A percentile compares a stretch with the other conserved stretches of the same genome.
These are phyloP conservation scores for Prorops nasuta DNA, from an alignment of 1,140 invertebrate species.

Conservation along the genomic window DNA sequence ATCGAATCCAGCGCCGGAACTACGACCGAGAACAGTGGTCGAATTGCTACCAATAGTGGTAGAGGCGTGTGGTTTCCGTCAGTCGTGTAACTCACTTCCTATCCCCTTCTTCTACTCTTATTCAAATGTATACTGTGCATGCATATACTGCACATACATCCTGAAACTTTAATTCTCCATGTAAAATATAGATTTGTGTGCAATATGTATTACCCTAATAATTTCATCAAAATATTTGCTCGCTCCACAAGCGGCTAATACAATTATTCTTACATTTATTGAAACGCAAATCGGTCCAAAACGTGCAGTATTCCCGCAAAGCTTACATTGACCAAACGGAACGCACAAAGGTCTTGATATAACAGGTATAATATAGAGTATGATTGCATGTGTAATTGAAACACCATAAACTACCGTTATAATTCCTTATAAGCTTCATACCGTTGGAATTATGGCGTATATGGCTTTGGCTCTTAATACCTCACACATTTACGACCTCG, in stretches of 20 bases:
- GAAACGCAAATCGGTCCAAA: too few species aligned
- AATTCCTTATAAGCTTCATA: constrained; percentile 30
- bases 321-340: too few species aligned
- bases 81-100: constrained; percentile 15
- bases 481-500: constrained; percentile 16
- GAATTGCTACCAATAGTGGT: constrained; percentile 29
- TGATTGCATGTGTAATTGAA: constrained; percentile 39
- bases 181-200: constrained; percentile 26
- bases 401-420: constrained; percentile 28
- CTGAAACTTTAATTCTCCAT: constrained; percentile 10
- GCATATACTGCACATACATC: neutral
- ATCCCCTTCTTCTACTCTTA: neutral
- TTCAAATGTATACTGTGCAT: neutral
- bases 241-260: too few species aligned
- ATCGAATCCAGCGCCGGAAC: constrained; percentile 31
- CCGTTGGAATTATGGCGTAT: constrained; percentile 27
- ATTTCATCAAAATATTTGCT: too few species aligned
- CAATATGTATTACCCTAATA: too few species aligned
- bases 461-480: constrained; percentile 19
- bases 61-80: constrained; percentile 27
- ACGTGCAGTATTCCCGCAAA: too few species aligned
- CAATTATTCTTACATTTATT: too few species aligned
- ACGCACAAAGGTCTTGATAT: too few species aligned
- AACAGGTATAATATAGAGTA: constrained; percentile 26
- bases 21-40: constrained; percentile 20